These are phyloP conservation scores for Cheilosia soror DNA, from an alignment of 2,888 invertebrate species.

Conservation along the genomic window DNA sequence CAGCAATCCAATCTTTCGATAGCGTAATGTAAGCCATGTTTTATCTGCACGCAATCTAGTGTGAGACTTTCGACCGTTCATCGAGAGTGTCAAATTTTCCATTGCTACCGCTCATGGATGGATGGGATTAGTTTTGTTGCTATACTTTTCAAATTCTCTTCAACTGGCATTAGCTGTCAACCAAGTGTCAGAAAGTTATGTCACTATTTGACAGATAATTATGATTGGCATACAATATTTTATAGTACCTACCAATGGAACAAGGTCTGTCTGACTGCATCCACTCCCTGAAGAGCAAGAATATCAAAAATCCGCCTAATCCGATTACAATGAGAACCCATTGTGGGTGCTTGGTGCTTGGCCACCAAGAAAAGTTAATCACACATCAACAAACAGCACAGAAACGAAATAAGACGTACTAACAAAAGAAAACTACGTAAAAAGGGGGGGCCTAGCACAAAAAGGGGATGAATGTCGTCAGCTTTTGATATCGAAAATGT, in stretches of 20 bases:
- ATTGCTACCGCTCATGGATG: conserved; percentile 50
- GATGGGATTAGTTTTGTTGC: conserved; percentile 33
- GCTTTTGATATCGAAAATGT: conserved; percentile 68
- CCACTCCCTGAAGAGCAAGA: conserved; percentile 49
- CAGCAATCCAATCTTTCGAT: conserved; percentile 1
- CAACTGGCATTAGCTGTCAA: conserved; percentile 67
- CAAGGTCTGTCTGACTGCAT: conserved; percentile 2
- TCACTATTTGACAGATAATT: conserved; percentile 68
- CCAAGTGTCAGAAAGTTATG: conserved; percentile 66
- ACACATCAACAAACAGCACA: conserved; percentile 58
- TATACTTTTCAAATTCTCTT: conserved; percentile 53
- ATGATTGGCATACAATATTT: conserved; percentile 55
- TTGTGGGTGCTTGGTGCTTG: conserved; percentile 73
- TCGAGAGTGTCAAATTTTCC: conserved; percentile 51
- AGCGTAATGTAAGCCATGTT: not conserved
- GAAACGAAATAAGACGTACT: conserved; percentile 14
- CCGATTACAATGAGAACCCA: conserved; percentile 66
- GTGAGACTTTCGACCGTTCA: conserved; percentile 7
- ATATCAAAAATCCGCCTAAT: conserved; percentile 67
- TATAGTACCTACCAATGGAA: conserved; percentile 13
- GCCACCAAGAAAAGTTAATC: conserved; percentile 68
- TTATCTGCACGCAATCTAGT: conserved; percentile 19
- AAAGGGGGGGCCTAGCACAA: not conserved
- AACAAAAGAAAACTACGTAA: conserved; percentile 21
- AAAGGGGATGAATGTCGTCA: conserved; percentile 66